Conservation (phyloP, 2,113 vertebrate genomes). For the Pagrus major region DNA sequence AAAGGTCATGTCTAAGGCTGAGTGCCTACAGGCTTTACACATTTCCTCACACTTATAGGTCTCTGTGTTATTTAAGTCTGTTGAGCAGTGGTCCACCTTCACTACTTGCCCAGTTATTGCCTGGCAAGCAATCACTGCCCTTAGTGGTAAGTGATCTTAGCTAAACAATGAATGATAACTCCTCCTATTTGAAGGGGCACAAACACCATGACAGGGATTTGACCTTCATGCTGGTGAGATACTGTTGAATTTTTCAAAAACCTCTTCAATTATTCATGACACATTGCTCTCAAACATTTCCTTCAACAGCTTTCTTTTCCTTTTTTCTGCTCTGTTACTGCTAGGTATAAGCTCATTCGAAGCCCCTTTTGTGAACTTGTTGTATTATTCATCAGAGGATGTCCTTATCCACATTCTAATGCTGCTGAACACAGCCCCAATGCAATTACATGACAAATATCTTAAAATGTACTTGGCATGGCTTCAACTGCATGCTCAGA, state of each 20-base stretch:
- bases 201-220: constrained; percentile 83
- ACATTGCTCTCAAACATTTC: constrained; percentile 91
- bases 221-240: constrained; percentile 90
- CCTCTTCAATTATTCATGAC: constrained; percentile 95
- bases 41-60: constrained; percentile 6
- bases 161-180: constrained; percentile 63
- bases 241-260: constrained; percentile 93
- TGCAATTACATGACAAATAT: constrained; percentile 73
- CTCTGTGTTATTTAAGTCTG: background rate
- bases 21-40: background rate
- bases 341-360: constrained; percentile 83
- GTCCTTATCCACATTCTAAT: constrained; percentile 75
- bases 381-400: constrained; percentile 94
- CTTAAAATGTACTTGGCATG: constrained; percentile 53
- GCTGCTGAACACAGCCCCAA: constrained; percentile 44
- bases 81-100: background rate
- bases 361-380: constrained; percentile 88
- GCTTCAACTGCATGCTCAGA: constrained; percentile 10
- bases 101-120: background rate
- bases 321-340: constrained; percentile 42
- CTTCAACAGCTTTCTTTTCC: constrained; percentile 61
- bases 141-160: constrained; percentile 55
- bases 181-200: constrained; percentile 85
- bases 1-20: background rate
- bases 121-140: constrained; percentile 30